Evolutionary conservation across 1,140 invertebrate species (phyloP), one percentile per base, ranked within the genome.

Genomic region (Zophobas morio): DNA sequence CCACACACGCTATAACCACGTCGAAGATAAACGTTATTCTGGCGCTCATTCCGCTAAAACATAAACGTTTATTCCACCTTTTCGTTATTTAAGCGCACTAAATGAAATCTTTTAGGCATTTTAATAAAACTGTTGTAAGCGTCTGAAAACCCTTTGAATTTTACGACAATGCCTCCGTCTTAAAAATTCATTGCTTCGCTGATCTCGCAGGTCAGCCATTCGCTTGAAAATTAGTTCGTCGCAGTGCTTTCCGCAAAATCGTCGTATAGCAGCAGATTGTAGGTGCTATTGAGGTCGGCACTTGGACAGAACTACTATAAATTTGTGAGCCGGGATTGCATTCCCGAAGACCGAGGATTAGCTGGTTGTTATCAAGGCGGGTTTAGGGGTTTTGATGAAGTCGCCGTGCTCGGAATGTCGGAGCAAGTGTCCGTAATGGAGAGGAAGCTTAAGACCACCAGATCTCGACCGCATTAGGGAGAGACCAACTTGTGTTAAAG

Each of bases 341-440:
- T 78, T 80, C 76, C 70, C 70, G 63, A 80, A 78, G 78, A 79
- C 76, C 80, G 73, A 73, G 80, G 81, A 82, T 82, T 82, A 82
- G 81, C 76, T 66, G 78, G 78, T 79, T 82, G 81, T 82, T 82
- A 82, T 82, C 81, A 80, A 76, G 54, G 78, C 78, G 76, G 75
- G 79, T 70, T 81, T 79, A 79, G 72, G 78, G 79, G 73, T 80
- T 82, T 81, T 82, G 81, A 82, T 82, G 81, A 82, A 82, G 81
- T 82, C 80, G 81, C 70, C 81, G 81, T 82, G 81, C 80, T 60
- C 76, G 80, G 80, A 82, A 82, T 82, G 74, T 66, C 74, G 57
- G 76, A 79, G 75, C 78, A 78, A 79, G 78, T 81, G 80, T 79
- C 66, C 66, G 56, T 80, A 81, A 80, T 80, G 74, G 78, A 73